These are phyloP conservation scores for Epizoanthus rinbou DNA, from an alignment of 92 coral and sea anemone genomes.

Conservation along the genomic window DNA sequence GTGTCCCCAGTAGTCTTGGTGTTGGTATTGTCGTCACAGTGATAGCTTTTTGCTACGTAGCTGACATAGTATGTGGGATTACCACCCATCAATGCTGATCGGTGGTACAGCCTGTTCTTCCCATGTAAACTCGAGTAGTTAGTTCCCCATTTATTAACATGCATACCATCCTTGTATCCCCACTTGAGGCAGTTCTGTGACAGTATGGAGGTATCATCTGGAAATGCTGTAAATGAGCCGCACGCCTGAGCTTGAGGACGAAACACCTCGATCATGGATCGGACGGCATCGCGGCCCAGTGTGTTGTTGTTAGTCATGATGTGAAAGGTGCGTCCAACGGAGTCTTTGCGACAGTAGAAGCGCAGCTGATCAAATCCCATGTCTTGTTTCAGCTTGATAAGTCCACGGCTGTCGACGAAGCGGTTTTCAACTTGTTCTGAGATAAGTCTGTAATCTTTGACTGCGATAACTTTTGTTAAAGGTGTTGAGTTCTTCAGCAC, in stretches of 20 bases:
- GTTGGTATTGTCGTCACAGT: no score
- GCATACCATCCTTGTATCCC: not conserved
- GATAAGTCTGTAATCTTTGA: not conserved
- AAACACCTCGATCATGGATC: no score
- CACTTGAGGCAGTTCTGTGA: not conserved
- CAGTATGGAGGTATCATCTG: not conserved
- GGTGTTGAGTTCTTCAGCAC: not conserved
- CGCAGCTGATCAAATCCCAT: not conserved
- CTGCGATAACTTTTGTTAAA: not conserved
- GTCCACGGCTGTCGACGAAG: no score
- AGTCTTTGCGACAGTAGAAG: not conserved
- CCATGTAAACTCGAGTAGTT: not conserved
- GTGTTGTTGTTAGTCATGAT: no score
- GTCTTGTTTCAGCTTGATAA: not conserved
- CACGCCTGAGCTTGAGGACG: slow-evolving; percentile 3
- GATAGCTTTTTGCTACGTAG: no score
- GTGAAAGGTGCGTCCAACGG: slow-evolving; percentile 9
- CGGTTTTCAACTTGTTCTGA: not conserved
- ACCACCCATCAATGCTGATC: no score
- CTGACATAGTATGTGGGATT: no score
- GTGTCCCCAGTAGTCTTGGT: no score
- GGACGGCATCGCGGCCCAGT: no score
- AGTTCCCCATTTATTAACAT: not conserved
- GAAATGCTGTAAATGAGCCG: not conserved
- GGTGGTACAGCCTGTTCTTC: not conserved